Evolutionary conservation across 1,140 invertebrate species (phyloP), one percentile per base, ranked within the genome.

Genomic region (Papilio polyxenes): DNA sequence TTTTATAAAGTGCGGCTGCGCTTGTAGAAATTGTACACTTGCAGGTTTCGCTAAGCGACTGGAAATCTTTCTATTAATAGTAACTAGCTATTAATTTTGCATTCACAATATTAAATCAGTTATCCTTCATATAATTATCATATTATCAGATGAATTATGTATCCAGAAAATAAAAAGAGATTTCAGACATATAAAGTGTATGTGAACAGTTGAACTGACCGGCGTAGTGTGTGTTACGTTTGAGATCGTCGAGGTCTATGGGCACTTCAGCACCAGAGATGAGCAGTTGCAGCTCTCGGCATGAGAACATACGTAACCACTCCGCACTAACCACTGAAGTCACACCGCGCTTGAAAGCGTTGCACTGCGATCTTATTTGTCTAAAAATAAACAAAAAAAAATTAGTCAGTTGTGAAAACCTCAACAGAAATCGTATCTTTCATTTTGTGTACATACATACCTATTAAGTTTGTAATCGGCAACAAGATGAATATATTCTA

Each of bases 401-500:
- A 44, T 1, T 44, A 44, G 7, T 44, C 40, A 44, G 40, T 44
- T 3, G 40, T 7, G 40, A 44, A 44, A 7, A 44, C 40, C 40
- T 44, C 40, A 44, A 44, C 4, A 44, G 40, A 44, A 44, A 1
- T 44, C 4, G 7, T 44, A 44, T 44, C 40, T 44, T 44, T 44
- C 40, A 44, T 44, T 44, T 7, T 4, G 40, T 44, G 40, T 44
- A 44, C n/a, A 44, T 44, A 7, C 40, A 79, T 88, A 94, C 93
- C 90, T 95, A 92, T 99, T 99, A 31, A 99, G 95, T 94, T 99
- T 99, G 87, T 98, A 99, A 95, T 99, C 98, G 2, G 99, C 98
- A 93, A 99, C 97, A 80, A 99, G 93, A 92, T 99, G 98, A 87
- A 99, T 98, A 90, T 99, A 99, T 92, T 99, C 98, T 90, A 99